These are phyloP conservation scores for Spilosoma lubricipeda DNA, from an alignment of 2,888 invertebrate genomes.

Conservation along the genomic window DNA sequence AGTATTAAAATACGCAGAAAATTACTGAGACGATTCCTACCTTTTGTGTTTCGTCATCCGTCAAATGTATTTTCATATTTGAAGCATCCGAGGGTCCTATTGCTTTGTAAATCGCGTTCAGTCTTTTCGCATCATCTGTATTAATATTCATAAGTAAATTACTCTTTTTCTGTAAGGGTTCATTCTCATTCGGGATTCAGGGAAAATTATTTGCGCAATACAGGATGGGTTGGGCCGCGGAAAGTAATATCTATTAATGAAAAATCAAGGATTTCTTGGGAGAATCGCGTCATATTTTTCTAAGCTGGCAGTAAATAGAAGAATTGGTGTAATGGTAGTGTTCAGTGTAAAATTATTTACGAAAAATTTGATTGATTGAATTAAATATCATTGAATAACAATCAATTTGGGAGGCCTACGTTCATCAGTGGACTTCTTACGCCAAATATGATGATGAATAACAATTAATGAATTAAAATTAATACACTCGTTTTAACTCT, in stretches of 20 bases:
- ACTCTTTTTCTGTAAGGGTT: constrained; percentile 66
- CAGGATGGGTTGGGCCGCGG: not conserved
- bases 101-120: constrained; percentile 72
- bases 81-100: constrained; percentile 65
- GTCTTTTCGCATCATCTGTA: constrained; percentile 69
- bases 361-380: too few relatives aligned
- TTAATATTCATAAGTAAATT: constrained; percentile 86
- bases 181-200: constrained; percentile 31
- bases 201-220: constrained; percentile 27
- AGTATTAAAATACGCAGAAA: constrained; percentile 81
- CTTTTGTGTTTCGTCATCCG: constrained; percentile 82
- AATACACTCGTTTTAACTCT: too few relatives aligned
- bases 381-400: too few relatives aligned
- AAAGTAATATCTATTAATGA: constrained; percentile 27
- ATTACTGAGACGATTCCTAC: constrained; percentile 64
- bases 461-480: too few relatives aligned
- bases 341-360: too few relatives aligned
- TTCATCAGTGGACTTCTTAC: too few relatives aligned
- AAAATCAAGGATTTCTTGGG: constrained; percentile 6
- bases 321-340: too few relatives aligned
- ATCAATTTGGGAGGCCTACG: too few relatives aligned
- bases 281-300: too few relatives aligned
- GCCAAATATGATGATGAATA: too few relatives aligned
- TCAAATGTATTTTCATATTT: constrained; percentile 80
- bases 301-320: too few relatives aligned